Base-by-base conservation (phyloP, 2,113 vertebrate genomes). In the Rana temporaria region DNA sequence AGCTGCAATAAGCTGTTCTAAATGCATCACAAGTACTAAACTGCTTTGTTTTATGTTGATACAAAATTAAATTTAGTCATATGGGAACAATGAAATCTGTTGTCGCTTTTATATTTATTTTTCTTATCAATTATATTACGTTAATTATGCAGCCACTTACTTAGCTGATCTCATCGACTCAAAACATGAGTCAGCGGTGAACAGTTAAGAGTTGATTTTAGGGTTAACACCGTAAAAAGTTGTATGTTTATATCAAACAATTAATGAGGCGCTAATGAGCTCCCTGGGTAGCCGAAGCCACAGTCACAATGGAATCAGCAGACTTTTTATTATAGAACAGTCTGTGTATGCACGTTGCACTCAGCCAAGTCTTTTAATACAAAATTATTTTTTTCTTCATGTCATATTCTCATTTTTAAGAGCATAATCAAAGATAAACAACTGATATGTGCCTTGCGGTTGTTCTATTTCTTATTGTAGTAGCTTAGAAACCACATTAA, bases 221-320 rank as follows among this genome's bases (percentile, higher is more conserved):
- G 85, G 85, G 85, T 86, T 85, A 78, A 32, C 84, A 55, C 72
- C 4, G 79, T 53, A 79, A 86, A 87, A 85, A 66, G 78, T 78
- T 78, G 77, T 73, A 84, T 59, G 17, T 81, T 87, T 83, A 81
- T 64, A 81, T 57, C 83, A 86, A 85, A 85, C 68, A 63, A 53
- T 79, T 34, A 86, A 84, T 53, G 26, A 72, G 70, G 85, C 85
- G 74, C 53, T 86, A 86, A 87, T 59, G 57, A 85, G 66, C n/a
- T 90, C 85, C 85, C 81, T 76, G 24, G 79, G 69, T 15, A 85
- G 57, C 53, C 53, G 73, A 82, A 88, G 84, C 64, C 76, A 63
- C 71, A n/a, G 5, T 38, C 84, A 79, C 59, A 84, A n/a, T 26
- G n/a, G 16, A 86, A 57, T 38, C 70, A 69, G 9, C 34, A 32